Evolutionary conservation across 2,113 vertebrate species (phyloP), one percentile per base, ranked within the genome.

Genomic region (Onychorhynchus coronatus): DNA sequence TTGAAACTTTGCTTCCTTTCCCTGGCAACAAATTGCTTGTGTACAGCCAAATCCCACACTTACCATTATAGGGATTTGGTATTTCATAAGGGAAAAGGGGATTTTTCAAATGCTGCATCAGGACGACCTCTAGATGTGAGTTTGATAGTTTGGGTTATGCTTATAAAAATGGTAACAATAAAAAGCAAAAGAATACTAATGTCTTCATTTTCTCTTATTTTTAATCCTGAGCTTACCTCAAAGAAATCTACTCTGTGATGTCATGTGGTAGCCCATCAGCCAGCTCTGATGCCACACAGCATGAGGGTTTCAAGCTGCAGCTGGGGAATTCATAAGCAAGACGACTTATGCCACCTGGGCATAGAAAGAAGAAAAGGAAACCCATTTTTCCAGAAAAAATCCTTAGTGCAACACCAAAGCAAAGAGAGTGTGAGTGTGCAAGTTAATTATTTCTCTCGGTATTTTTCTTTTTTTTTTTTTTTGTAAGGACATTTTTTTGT

Each of bases 11-110:
- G 56, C 91, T 93, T 93, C 68, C 79, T 91, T 96, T 92, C 65
- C 61, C 71, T 96, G 92, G 95, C 90, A 93, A 91, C 68, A 85
- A 84, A 88, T 87, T 81, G 58, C 47, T 78, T 1, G 0, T 56
- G 56, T 84, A 78, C 47, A 78, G 95, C 79, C 95, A 96, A 96
- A 94, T 95, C 75, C 92, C 88, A 90, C 79, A 93, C n/a, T 96
- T 73, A 67, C 20, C 83, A 75, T 88, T 75, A 37, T 3, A 75
- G 37, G 65, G 89, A 89, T 89, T 86, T 68, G 59, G 37, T 89
- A 53, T 92, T 94, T 90, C 66, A 53, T 46, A 63, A 75, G 61
- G 33, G 33, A 20, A 65, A 91, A 89, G 63, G 22, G n/a, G n/a
- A 19, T 62, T 58, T 91, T 84, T 92, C 44, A 95, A 81, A 87